Base-by-base conservation (phyloP, 2,113 vertebrate species). In the Brachyhypopomus gauderio region DNA sequence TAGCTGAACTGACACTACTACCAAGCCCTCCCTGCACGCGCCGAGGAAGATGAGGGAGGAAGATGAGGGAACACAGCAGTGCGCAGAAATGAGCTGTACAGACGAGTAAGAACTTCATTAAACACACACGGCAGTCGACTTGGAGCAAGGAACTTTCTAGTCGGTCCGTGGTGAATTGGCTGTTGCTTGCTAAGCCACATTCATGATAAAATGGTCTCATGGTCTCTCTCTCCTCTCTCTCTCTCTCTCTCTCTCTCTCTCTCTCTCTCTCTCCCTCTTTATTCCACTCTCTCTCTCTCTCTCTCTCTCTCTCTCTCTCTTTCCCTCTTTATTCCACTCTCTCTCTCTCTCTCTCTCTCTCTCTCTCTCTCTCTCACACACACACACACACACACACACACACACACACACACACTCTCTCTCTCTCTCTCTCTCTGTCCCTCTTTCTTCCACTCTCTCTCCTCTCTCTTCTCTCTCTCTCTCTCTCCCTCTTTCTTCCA, bases 121-220 rank as follows among this genome's bases (percentile, higher is more conserved):
- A 83, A 64, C 36, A 23, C n/a, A 64, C 36, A 23, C n/a, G 59
- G 56, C 55, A 4, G 60, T 73, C 22, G 30, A 75, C 64, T 45
- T 34, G 27, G 63, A 19, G 4, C 4, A 17, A 75, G 75, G 72
- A 75, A 81, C 48, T 75, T 81, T 81, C 79, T 66, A 55, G 72
- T 48, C 80, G 45, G 62, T 69, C 27, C 45, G 41, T 62, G 80
- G 69, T 81, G 80, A 81, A 81, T 76, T 70, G 64, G 52, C 34
- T 30, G 72, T 52, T 27, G 63, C 25, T 77, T 64, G 59, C 55
- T 60, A 22, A 60, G 55, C 41, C 41, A 55, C 22, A 30, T 66
- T 22, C 16, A 34, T 79, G 62, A 73, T 78, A 78, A 78, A 60
- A 69, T 55, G 11, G 6, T 64, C 30, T 72, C 70, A 56, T 52